Evolutionary conservation across 2,888 invertebrate genomes (phyloP), one percentile per base, ranked within the genome.

Genomic region (Napeogenes sylphis): DNA sequence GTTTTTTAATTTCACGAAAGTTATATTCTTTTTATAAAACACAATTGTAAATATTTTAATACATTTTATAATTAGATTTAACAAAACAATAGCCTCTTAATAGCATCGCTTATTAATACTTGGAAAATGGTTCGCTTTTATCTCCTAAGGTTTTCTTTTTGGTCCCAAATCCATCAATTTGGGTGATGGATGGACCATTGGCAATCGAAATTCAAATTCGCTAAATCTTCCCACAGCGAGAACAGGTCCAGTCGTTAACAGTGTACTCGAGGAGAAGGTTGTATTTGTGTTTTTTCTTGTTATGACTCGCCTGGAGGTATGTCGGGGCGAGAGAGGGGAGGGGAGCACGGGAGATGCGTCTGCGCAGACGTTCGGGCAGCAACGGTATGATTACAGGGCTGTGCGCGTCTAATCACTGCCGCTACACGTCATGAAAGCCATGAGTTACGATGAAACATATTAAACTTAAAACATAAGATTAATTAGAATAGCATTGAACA

Each of bases 191-290:
- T 90, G 90, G 82, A 81, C 81, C 85, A 77, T 80, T 80, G 79
- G 83, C 85, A 83, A 88, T 89, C 88, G 86, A 87, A 87, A 88
- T 88, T 90, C 87, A 90, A 90, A 90, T 90, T 90, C 87, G 90
- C 90, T 87, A 90, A 90, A 88, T 87, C 89, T 90, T 90, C 90
- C 87, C 90, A 90, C 87, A 89, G 84, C 82, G 84, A 84, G 83
- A 87, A 88, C 86, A 82, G 84, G 81, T 80, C 84, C 82, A 80
- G 81, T 90, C 87, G 88, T 90, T 89, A 89, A 88, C 88, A 82
- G 85, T 76, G 82, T 81, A 83, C 85, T 78, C 73, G 72, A 68
- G 71, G 68, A 71, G 74, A 79, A 77, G 76, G 76, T 73, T 81
- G 77, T 76, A 69, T 78, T 73, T 77, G 78, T 75, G 73, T 75